Conservation (phyloP, 2,113 vertebrate genomes). For the Nematolebias whitei region DNA sequence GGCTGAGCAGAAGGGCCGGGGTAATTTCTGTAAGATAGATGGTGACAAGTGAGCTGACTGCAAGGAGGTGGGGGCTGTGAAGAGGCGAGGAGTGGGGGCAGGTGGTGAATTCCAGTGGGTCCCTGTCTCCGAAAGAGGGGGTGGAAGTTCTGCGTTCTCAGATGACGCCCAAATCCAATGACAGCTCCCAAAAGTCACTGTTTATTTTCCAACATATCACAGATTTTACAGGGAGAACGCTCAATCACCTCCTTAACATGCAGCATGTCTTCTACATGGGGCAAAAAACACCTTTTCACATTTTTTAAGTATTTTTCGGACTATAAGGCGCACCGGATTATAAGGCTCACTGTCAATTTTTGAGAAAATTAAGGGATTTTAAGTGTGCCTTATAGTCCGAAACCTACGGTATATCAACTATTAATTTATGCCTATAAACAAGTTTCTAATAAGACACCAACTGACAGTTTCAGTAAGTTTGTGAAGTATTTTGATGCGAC, state of each 20-base stretch:
- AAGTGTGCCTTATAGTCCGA: too few species aligned
- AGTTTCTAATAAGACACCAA: not conserved
- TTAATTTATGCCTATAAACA: not conserved
- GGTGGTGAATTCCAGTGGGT: constrained; percentile 63
- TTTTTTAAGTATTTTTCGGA: too few species aligned
- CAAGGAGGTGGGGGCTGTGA: constrained; percentile 19
- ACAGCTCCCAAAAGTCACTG: constrained; percentile 57
- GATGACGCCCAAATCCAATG: constrained; percentile 78
- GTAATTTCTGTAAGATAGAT: constrained; percentile 67
- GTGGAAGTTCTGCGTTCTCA: constrained; percentile 51
- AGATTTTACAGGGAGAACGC: constrained; percentile 42
- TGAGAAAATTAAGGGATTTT: too few species aligned
- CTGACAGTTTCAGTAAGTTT: not conserved
- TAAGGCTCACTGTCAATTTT: too few species aligned
- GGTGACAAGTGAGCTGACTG: constrained; percentile 65
- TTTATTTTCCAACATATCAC: constrained; percentile 74
- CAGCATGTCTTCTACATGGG: not conserved
- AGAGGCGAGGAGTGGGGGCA: not conserved
- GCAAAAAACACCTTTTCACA: too few species aligned
- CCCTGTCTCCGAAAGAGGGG: constrained; percentile 21
- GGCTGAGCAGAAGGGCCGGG: constrained; percentile 43
- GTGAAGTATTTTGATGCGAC: constrained; percentile 24
- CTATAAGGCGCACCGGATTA: too few species aligned
- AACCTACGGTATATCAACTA: too few species aligned
- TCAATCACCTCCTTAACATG: constrained; percentile 28